phyloP scores from a whole-genome alignment of 2,113 vertebrate genomes.

The Polypterus senegalus region DNA sequence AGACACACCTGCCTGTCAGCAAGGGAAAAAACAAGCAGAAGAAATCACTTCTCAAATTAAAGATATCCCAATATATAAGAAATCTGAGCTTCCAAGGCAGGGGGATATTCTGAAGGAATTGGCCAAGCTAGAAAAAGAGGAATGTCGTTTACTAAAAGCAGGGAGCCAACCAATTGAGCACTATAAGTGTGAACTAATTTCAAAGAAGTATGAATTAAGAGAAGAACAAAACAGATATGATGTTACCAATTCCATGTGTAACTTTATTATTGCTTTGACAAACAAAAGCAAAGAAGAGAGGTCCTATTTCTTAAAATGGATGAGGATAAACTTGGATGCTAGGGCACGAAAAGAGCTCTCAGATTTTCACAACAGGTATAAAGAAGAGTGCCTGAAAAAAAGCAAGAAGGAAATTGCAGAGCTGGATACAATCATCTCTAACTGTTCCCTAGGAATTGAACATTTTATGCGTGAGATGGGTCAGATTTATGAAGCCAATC shows the following conservation, averaged over 20 bases:
- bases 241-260: constrained; percentile 38
- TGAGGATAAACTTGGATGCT: constrained; percentile 42
- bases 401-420: constrained; percentile 21
- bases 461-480: constrained; percentile 53
- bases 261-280: constrained; percentile 35
- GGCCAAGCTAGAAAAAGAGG: constrained; percentile 34
- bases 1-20: constrained; percentile 24
- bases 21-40: constrained; percentile 17
- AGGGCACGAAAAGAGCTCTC: constrained; percentile 21
- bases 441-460: constrained; percentile 41
- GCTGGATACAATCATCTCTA: constrained; percentile 32
- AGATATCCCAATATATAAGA: constrained; percentile 15
- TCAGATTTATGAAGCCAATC: constrained; percentile 44
- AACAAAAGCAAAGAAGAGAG: constrained; percentile 28
- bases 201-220: constrained; percentile 30
- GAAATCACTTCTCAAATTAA: constrained; percentile 20
- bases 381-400: constrained; percentile 8
- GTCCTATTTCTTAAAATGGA: constrained; percentile 46
- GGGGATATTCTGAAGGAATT: constrained; percentile 33
- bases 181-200: constrained; percentile 14
- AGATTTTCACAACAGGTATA: constrained; percentile 11
- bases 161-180: not conserved
- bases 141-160: constrained; percentile 24
- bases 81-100: constrained; percentile 40
- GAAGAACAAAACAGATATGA: constrained; percentile 26